A percentile compares a stretch with the other conserved stretches of the same genome.
Conservation (phyloP, 2,797 vertebrate species). For the Lophius americanus region DNA sequence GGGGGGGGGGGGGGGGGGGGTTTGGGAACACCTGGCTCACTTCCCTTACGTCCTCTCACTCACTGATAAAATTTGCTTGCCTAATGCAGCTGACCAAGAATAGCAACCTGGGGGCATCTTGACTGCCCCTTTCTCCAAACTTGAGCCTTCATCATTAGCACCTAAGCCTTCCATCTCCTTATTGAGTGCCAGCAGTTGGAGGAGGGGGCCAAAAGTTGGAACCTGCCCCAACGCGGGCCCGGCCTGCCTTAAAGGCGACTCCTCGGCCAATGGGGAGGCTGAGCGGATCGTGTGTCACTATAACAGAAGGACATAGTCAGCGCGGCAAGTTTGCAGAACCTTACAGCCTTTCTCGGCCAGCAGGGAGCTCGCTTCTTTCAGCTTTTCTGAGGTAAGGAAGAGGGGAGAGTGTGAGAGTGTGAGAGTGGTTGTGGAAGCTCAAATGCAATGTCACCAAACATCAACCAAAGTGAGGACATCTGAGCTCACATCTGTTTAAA, state of each 20-base stretch:
- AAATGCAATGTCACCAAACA: conserved; percentile 44
- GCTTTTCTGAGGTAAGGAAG: conserved; percentile 87
- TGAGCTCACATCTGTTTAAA: conserved; percentile 43
- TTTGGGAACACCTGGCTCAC: conserved; percentile 44
- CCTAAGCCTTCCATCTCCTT: conserved; percentile 80
- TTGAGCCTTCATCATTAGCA: conserved; percentile 75
- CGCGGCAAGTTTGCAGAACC: conserved; percentile 82
- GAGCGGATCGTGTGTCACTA: conserved; percentile 89
- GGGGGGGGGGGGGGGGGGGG: conserved; percentile 20
- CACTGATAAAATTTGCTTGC: conserved; percentile 74
- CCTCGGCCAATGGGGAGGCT: conserved; percentile 84
- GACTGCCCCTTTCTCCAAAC: conserved; percentile 73
- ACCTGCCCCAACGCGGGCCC: conserved; percentile 43
- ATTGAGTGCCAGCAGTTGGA: conserved; percentile 82
- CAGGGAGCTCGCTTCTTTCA: conserved; percentile 87
- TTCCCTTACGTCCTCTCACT: conserved; percentile 33
- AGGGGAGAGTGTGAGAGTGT: conserved; percentile 45
- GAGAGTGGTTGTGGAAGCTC: conserved; percentile 37
- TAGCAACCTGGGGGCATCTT: conserved; percentile 81
- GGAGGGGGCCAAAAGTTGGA: conserved; percentile 65
- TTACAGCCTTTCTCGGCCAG: conserved; percentile 82
- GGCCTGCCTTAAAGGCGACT: conserved; percentile 50
- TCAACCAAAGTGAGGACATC: conserved; percentile 38
- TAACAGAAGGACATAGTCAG: conserved; percentile 88
- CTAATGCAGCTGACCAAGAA: conserved; percentile 85